Base-by-base conservation (phyloP, 2,888 invertebrate genomes). In the Heliconius ismenius region DNA sequence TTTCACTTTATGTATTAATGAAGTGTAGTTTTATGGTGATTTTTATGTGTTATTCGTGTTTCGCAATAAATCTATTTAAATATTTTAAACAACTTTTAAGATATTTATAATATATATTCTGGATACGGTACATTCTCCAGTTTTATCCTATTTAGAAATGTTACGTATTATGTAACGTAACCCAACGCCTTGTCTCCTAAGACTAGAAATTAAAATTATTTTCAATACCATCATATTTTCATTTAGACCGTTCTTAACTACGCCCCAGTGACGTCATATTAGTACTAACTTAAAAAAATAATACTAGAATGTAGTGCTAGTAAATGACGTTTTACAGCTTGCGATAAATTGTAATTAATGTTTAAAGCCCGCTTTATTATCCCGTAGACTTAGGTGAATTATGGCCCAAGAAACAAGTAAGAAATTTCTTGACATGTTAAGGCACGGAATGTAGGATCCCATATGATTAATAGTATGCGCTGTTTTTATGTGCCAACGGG, bases 291-390 rank as follows among this genome's bases (percentile, higher is more conserved):
- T 60, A n/a, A 13, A 24, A 13, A 13, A 36, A 65, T 65, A 21
- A 11, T 32, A 65, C 13, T 24, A 24, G 13, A 64, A 21, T 64
- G 21, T n/a, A 64, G 32, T 21, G n/a, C 4, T 65, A 36, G 32
- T 36, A n/a, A 36, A 65, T n/a, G 11, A 69, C 28, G 28, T 67
- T 64, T 69, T 63, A 75, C 70, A 72, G 87, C 89, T 90, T 89
- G 89, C 88, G 88, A 91, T 90, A 90, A 88, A 85, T 89, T 85
- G 88, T 28, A 90, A 91, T 91, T 90, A 91, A 91, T 89, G 91
- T 89, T 69, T 83, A 84, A 87, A 86, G 85, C 86, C 86, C 86
- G 88, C 89, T 91, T 89, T 90, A 90, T 89, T 89, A 88, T 89
- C 82, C 86, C 32, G 32, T 28, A 77, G 67, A 70, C 75, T 75